These are phyloP conservation scores for Cylindroiulus punctatus DNA, from an alignment of 2,888 invertebrate genomes.

Conservation along the genomic window DNA sequence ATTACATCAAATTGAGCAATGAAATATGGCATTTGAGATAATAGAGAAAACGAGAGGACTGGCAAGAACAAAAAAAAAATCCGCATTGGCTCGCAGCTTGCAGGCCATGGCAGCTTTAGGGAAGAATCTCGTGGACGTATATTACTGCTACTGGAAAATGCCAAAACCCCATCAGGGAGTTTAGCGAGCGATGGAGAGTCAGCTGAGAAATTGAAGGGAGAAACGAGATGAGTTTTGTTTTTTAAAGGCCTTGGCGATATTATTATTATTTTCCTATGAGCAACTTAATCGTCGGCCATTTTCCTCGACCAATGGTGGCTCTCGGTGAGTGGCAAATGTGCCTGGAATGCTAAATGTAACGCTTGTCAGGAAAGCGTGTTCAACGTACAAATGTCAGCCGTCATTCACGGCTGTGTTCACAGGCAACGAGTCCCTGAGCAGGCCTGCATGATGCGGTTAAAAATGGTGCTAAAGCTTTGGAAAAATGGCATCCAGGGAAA, in stretches of 20 bases:
- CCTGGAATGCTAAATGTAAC: conserved; percentile 15
- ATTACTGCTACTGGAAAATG: conserved; percentile 56
- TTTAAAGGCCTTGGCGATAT: neutral
- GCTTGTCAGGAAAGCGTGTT: conserved; percentile 20
- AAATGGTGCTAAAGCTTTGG: conserved; percentile 27
- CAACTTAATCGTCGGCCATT: neutral
- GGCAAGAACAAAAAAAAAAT: conserved; percentile 48
- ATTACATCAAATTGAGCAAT: conserved; percentile 59
- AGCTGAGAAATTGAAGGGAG: neutral
- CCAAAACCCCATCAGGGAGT: conserved; percentile 56
- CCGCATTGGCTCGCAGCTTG: conserved; percentile 50
- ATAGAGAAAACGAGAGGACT: conserved; percentile 53
- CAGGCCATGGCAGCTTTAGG: conserved; percentile 25
- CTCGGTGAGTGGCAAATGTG: neutral
- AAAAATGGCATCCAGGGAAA: conserved; percentile 31
- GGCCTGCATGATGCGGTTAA: conserved; percentile 8
- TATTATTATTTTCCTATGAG: conserved; percentile 23
- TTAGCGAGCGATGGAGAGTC: conserved; percentile 3
- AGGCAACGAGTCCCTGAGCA: conserved; percentile 31
- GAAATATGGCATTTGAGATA: conserved; percentile 58
- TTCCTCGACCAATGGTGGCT: neutral
- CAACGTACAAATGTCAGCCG: conserved; percentile 30
- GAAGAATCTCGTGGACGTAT: conserved; percentile 48
- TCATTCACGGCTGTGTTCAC: conserved; percentile 40
- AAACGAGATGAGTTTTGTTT: conserved; percentile 31